phyloP scores from a whole-genome alignment of 2,888 invertebrate species.

The Aromia moschata region DNA sequence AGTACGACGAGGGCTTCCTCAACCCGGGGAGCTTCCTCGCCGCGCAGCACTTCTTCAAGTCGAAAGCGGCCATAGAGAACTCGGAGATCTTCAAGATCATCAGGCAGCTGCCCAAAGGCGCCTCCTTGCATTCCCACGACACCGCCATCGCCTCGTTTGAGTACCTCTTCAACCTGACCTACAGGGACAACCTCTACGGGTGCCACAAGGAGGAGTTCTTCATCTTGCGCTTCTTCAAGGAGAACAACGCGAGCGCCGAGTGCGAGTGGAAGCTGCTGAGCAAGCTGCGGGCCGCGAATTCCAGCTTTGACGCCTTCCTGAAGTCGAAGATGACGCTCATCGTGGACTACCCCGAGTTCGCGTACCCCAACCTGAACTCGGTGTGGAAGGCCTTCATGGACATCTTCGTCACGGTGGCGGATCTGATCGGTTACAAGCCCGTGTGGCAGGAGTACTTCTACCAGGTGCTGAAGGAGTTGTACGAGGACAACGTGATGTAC shows the following conservation, averaged over 20 bases:
- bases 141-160: conserved; percentile 70
- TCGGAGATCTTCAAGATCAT: conserved; percentile 75
- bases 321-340: conserved; percentile 68
- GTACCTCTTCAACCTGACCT: conserved; percentile 71
- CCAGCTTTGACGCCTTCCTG: conserved; percentile 66
- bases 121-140: conserved; percentile 74
- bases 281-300: conserved; percentile 38
- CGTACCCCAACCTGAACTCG: conserved; percentile 57
- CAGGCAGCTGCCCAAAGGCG: conserved; percentile 78
- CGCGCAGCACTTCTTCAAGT: conserved; percentile 72
- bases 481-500: conserved; percentile 72
- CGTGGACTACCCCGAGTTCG: conserved; percentile 55
- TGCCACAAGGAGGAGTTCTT: conserved; percentile 45
- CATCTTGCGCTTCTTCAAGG: conserved; percentile 52
- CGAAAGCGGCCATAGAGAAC: conserved; percentile 67
- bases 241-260: conserved; percentile 5
- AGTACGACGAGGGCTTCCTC: conserved; percentile 51
- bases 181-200: conserved; percentile 67
- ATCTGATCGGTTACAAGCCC: conserved; percentile 66
- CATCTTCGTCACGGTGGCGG: conserved; percentile 62
- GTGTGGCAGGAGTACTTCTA: conserved; percentile 68
- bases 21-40: conserved; percentile 66
- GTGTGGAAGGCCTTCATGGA: conserved; percentile 67
- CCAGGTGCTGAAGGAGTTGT: conserved; percentile 67
- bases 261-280: conserved; percentile 46